These are phyloP conservation scores for Ascidia mentula DNA, from an alignment of 23 tunicate genomes.

Conservation along the genomic window DNA sequence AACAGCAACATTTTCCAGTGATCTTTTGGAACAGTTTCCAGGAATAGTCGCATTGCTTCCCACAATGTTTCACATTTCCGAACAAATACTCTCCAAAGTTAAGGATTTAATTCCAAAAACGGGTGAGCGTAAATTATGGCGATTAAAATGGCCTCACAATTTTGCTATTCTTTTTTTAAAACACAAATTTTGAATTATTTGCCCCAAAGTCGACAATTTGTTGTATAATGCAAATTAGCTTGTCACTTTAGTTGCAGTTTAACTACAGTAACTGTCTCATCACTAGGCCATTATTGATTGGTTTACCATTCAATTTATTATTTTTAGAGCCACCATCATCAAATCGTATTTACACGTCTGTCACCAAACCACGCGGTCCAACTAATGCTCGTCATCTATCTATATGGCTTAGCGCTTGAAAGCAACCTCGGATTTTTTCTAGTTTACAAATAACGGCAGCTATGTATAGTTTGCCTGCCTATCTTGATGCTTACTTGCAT, in stretches of 20 bases:
- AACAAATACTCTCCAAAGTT: constrained; percentile 56
- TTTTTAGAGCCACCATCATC: neutral
- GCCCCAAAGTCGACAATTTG: too few relatives aligned
- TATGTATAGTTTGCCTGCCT: too few relatives aligned
- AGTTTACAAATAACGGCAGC: too few relatives aligned
- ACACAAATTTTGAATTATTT: neutral
- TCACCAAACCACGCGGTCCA: neutral
- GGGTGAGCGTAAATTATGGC: constrained; percentile 35
- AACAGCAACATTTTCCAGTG: constrained; percentile 33
- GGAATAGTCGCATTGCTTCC: constrained; percentile 79
- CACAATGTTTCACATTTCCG: constrained; percentile 73
- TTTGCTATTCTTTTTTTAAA: too few relatives aligned
- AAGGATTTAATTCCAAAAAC: constrained; percentile 51
- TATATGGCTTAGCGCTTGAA: neutral
- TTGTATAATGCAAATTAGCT: too few relatives aligned
- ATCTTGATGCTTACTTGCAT: too few relatives aligned
- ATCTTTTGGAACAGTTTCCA: constrained; percentile 74
- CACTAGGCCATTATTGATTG: too few relatives aligned
- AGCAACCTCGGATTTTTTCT: neutral
- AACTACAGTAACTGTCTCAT: too few relatives aligned
- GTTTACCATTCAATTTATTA: too few relatives aligned
- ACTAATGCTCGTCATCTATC: neutral
- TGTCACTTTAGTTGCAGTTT: too few relatives aligned
- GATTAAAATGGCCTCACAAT: neutral
- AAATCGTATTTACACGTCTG: neutral